These are phyloP conservation scores for Ptychoptera albimana DNA, from an alignment of 2,888 invertebrate genomes.

Conservation along the genomic window DNA sequence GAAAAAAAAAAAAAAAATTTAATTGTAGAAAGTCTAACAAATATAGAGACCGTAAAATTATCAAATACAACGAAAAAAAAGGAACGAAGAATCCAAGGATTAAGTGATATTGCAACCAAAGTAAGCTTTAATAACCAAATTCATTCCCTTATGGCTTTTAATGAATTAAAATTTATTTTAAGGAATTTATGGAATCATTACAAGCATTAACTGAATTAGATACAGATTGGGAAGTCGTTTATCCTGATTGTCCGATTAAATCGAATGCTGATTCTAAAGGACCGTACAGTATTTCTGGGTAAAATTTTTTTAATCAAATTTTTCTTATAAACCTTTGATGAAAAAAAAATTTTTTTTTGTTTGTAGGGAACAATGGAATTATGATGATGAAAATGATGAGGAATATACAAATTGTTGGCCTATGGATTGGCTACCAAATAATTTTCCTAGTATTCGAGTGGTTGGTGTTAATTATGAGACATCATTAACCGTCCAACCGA, in stretches of 20 bases:
- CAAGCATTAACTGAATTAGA: slow-evolving; percentile 23
- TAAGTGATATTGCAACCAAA: slow-evolving; percentile 27
- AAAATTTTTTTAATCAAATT: slow-evolving; percentile 12
- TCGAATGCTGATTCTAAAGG: slow-evolving; percentile 23
- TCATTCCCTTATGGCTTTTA: neutral
- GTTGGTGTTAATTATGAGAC: slow-evolving; percentile 82
- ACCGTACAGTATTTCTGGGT: slow-evolving; percentile 34
- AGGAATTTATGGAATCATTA: slow-evolving; percentile 26
- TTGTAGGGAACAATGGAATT: slow-evolving; percentile 19
- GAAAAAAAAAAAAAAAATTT: too few species aligned
- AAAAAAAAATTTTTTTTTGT: neutral
- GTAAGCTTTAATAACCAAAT: slow-evolving; percentile 3
- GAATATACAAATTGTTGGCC: slow-evolving; percentile 75
- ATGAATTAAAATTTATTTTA: neutral
- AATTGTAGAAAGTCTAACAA: slow-evolving; percentile 4
- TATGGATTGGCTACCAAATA: slow-evolving; percentile 80
- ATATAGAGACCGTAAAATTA: slow-evolving; percentile 6
- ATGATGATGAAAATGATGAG: slow-evolving; percentile 20
- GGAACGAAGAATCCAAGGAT: slow-evolving; percentile 17
- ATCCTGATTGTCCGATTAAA: slow-evolving; percentile 27
- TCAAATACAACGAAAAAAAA: slow-evolving; percentile 15
- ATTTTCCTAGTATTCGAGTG: slow-evolving; percentile 53
- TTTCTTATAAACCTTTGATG: neutral
- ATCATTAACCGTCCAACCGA: slow-evolving; percentile 44
- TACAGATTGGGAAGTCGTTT: slow-evolving; percentile 29